A percentile compares a stretch with the other conserved stretches of the same genome.
phyloP scores from a whole-genome alignment of 2,113 vertebrate species.

The Leiothrix lutea region DNA sequence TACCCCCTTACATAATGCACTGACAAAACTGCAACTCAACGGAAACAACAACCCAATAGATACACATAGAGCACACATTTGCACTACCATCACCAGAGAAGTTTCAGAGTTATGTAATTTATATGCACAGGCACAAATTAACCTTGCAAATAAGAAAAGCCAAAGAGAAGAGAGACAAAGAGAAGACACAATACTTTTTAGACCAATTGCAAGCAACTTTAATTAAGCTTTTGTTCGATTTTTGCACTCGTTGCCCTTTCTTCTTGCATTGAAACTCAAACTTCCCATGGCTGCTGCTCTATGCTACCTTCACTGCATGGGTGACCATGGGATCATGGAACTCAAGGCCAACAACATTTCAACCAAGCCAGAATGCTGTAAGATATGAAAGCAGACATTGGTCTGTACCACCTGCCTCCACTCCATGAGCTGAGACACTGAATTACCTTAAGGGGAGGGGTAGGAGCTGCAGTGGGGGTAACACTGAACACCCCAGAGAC shows the following conservation, averaged over 20 bases:
- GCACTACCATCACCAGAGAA: not conserved
- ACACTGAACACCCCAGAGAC: fast-evolving
- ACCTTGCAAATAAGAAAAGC: not conserved
- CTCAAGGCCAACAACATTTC: not conserved
- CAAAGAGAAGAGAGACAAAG: not conserved
- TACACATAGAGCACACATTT: not conserved
- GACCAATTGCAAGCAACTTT: not conserved
- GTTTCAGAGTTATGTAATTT: not conserved
- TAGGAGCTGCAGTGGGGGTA: not conserved
- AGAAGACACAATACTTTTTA: not conserved
- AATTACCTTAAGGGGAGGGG: not conserved
- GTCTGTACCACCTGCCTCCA: not conserved
- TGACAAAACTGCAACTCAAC: not conserved
- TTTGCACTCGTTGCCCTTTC: not conserved
- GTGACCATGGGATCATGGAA: not conserved
- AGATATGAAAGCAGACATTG: not conserved
- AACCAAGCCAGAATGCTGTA: not conserved
- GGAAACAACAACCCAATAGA: not conserved
- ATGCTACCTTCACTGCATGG: fast-evolving
- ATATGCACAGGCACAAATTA: not conserved
- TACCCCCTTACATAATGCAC: not conserved
- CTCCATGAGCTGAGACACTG: not conserved
- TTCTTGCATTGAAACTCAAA: not conserved
- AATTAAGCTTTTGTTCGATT: not conserved
- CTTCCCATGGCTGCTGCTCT: not conserved